phyloP scores from a whole-genome alignment of 2,113 vertebrate genomes.

The Dasyurus viverrinus region DNA sequence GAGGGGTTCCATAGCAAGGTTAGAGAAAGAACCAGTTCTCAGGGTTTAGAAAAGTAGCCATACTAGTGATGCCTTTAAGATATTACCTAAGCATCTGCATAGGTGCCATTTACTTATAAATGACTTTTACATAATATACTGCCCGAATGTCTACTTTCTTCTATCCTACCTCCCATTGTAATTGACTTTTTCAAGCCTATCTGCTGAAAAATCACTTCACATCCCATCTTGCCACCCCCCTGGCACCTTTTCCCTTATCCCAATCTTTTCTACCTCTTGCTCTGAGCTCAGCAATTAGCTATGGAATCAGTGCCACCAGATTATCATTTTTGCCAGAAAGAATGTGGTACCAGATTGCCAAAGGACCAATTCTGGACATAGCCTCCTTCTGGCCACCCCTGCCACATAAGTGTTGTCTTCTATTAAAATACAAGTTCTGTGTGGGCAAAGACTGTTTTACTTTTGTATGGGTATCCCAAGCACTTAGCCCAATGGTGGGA shows the following conservation, averaged over 20 bases:
- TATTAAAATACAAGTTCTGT: not conserved
- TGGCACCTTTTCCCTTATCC: not conserved
- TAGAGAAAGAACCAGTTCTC: not conserved
- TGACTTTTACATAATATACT: not conserved
- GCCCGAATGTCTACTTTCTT: not conserved
- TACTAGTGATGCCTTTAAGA: not conserved
- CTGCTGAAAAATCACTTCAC: not conserved
- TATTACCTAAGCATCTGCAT: not conserved
- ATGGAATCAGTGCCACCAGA: not conserved
- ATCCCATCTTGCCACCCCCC: not conserved
- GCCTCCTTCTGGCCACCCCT: not conserved
- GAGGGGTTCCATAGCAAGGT: constrained; percentile 25
- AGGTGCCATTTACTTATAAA: not conserved
- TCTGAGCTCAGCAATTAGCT: not conserved
- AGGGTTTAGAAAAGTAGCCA: constrained; percentile 34
- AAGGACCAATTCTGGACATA: not conserved
- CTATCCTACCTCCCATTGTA: not conserved
- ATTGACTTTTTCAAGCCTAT: not conserved
- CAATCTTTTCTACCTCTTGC: not conserved
- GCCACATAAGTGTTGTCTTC: not conserved
- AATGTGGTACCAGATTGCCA: not conserved
- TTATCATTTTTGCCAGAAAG: not conserved
- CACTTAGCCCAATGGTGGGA: not conserved
- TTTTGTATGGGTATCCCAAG: not conserved
- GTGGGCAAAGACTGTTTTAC: not conserved